These are phyloP conservation scores for Illadopsis cleaveri DNA, from an alignment of 2,113 vertebrate genomes.

Conservation along the genomic window DNA sequence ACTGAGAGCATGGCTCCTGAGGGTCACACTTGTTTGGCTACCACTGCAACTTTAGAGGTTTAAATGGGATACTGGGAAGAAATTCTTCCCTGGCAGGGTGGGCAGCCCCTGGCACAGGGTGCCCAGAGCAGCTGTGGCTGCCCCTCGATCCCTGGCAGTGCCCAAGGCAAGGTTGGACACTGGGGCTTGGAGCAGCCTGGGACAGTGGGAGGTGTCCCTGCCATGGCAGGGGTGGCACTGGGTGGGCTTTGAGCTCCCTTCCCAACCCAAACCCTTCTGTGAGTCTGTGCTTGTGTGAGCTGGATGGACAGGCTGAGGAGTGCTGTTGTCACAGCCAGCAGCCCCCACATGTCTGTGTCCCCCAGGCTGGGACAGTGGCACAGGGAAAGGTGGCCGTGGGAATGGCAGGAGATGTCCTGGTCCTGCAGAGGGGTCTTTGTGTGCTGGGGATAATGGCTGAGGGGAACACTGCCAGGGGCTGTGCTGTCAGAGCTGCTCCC, in stretches of 20 bases:
- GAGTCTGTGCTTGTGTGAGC: not conserved
- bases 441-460: not conserved
- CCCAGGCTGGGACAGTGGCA: not conserved
- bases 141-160: not conserved
- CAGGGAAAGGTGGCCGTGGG: not conserved
- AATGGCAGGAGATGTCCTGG: slow-evolving; percentile 2
- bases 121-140: not conserved
- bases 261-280: not conserved
- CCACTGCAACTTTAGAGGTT: not conserved
- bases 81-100: not conserved
- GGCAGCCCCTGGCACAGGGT: not conserved
- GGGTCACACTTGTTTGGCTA: not conserved
- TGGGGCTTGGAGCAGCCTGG: not conserved
- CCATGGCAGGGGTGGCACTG: not conserved
- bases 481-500: not conserved
- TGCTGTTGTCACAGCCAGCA: not conserved
- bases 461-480: not conserved
- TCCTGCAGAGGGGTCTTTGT: not conserved
- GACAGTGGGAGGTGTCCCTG: not conserved
- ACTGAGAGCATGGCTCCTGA: not conserved
- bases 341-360: not conserved
- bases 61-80: not conserved
- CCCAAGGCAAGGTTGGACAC: not conserved
- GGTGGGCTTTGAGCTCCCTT: accelerated
- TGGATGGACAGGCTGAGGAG: not conserved